Evolutionary conservation across 2,888 invertebrate species (phyloP).

Genomic region (Xanthia togata): DNA sequence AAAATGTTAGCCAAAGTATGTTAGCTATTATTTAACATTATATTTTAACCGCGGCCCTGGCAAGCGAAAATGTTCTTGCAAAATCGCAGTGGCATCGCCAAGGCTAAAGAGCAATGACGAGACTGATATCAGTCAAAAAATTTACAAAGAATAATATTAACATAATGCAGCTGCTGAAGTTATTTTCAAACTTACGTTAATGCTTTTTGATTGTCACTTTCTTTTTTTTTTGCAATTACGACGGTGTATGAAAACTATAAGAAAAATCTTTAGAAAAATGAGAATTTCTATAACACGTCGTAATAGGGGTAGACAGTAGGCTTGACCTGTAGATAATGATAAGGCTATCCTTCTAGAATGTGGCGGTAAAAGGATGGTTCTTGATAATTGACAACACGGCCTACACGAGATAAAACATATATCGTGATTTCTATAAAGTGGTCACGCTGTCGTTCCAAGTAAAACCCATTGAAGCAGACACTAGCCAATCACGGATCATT

Average conservation of each 20-base stretch:
- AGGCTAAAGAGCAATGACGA: constrained; percentile 56
- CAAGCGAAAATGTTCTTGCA: constrained; percentile 53
- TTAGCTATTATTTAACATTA: constrained; percentile 51
- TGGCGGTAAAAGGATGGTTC: not conserved
- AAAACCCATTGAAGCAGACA: not conserved
- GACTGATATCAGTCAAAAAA: constrained; percentile 51
- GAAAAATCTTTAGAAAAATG: not conserved
- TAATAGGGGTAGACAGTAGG: not conserved
- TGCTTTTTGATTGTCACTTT: constrained; percentile 23
- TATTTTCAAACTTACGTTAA: constrained; percentile 11
- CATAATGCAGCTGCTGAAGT: constrained; percentile 36
- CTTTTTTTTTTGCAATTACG: constrained; percentile 17
- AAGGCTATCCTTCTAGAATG: not conserved
- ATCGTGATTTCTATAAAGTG: not conserved
- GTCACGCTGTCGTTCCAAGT: not conserved
- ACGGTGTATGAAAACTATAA: not conserved
- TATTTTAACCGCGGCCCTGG: constrained; percentile 56
- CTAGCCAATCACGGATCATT: not conserved
- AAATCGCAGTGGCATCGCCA: constrained; percentile 63
- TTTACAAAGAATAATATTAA: constrained; percentile 26
- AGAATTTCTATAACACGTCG: not conserved
- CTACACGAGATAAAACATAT: not conserved
- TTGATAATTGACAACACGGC: too few species aligned
- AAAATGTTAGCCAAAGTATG: constrained; percentile 31
- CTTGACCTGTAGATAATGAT: not conserved